These are phyloP conservation scores for Agrotis ipsilon DNA, from an alignment of 2,888 invertebrate species.

Conservation along the genomic window DNA sequence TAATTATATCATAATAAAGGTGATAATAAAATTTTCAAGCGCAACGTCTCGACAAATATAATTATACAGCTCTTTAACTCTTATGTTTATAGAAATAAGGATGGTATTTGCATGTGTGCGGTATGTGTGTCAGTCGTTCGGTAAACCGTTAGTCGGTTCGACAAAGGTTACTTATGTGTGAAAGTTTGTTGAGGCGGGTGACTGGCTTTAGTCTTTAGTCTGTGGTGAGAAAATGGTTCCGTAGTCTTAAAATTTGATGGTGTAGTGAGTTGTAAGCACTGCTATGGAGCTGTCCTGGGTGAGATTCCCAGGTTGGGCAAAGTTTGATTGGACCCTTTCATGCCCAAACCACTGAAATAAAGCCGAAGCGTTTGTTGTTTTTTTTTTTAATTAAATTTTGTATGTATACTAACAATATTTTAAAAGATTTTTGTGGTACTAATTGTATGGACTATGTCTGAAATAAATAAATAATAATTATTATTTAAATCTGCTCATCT, in stretches of 20 bases:
- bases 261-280: not conserved
- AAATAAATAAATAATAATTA: too few species aligned
- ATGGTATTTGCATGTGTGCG: constrained; percentile 36
- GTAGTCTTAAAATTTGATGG: constrained; percentile 4
- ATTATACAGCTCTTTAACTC: constrained; percentile 24
- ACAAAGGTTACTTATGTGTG: constrained; percentile 61
- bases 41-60: constrained; percentile 17
- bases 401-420: too few species aligned
- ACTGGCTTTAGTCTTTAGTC: constrained; percentile 44
- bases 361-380: too few species aligned
- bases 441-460: too few species aligned
- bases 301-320: not conserved
- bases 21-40: constrained; percentile 26
- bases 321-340: not conserved
- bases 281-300: not conserved
- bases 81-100: constrained; percentile 28
- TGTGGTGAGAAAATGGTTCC: constrained; percentile 38
- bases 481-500: too few species aligned
- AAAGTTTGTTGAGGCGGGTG: constrained; percentile 60
- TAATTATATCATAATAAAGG: constrained; percentile 20
- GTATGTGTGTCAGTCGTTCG: constrained; percentile 63
- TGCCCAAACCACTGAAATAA: too few species aligned
- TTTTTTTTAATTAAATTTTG: too few species aligned
- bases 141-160: constrained; percentile 62
- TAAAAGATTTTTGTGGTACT: too few species aligned